Conservation (phyloP, 2,113 vertebrate genomes). For the Bubalus kerabau region DNA sequence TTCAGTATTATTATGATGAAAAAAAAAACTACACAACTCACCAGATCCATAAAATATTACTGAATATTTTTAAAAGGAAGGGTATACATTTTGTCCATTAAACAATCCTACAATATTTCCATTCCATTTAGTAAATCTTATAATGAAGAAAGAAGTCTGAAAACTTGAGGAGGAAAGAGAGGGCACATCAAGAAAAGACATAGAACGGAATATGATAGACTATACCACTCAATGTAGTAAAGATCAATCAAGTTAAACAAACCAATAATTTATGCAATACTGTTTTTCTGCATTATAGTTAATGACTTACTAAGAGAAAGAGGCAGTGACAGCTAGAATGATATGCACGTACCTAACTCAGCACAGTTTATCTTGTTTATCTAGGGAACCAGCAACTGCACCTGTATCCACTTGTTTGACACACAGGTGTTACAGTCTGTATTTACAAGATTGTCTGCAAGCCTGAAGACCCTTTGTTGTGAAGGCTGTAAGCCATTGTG, state of each 20-base stretch:
- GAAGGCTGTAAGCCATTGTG: constrained; percentile 38
- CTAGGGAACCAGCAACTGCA: not conserved
- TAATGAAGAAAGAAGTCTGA: not conserved
- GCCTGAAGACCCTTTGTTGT: not conserved
- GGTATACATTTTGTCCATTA: not conserved
- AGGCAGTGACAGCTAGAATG: not conserved
- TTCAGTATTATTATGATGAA: not conserved
- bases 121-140: not conserved
- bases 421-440: constrained; percentile 37
- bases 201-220: not conserved
- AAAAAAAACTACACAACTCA: not conserved
- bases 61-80: not conserved
- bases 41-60: not conserved
- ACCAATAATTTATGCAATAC: not conserved
- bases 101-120: not conserved
- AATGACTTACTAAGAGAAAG: not conserved
- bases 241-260: not conserved
- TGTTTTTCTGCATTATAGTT: not conserved
- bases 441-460: constrained; percentile 39
- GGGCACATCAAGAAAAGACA: not conserved
- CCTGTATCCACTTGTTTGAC: not conserved
- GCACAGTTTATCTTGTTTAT: not conserved
- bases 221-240: not conserved
- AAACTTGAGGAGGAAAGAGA: not conserved
- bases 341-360: not conserved